A percentile compares a stretch with the other conserved stretches of the same genome.
Conservation (phyloP, 2,797 vertebrate species). For the Tadarida brasiliensis region DNA sequence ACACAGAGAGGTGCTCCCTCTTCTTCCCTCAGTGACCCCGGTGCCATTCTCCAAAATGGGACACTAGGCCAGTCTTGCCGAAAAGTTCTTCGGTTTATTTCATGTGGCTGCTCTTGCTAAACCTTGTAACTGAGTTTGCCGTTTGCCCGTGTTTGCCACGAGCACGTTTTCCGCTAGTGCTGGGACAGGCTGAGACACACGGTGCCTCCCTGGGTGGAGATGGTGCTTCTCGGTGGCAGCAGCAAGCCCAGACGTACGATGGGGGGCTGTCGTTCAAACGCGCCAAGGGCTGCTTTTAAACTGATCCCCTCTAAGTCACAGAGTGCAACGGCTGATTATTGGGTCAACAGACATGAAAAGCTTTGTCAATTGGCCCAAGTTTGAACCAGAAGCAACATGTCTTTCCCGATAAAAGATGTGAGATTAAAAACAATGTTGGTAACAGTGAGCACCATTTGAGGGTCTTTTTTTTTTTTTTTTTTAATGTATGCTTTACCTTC, state of each 20-base stretch:
- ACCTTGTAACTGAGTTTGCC: neutral
- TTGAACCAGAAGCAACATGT: conserved; percentile 71
- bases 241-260: conserved; percentile 57
- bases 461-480: conserved; percentile 24
- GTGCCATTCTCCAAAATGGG: neutral
- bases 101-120: neutral
- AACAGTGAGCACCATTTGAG: neutral
- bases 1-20: neutral
- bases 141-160: conserved; percentile 34
- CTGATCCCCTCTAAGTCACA: neutral
- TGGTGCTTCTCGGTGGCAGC: neutral
- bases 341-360: conserved; percentile 78
- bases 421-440: conserved; percentile 51
- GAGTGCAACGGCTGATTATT: conserved; percentile 69
- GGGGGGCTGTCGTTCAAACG: conserved; percentile 56
- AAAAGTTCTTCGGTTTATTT: neutral
- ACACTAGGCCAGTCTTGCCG: neutral
- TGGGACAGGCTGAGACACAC: conserved; percentile 42
- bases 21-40: neutral
- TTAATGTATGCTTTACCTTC: conserved; percentile 37
- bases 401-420: conserved; percentile 74
- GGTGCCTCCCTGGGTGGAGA: neutral
- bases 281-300: conserved; percentile 62
- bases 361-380: conserved; percentile 56
- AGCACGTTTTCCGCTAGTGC: conserved; percentile 9